Conservation (phyloP, 2,888 invertebrate species). For the Vesta saturnalis region DNA sequence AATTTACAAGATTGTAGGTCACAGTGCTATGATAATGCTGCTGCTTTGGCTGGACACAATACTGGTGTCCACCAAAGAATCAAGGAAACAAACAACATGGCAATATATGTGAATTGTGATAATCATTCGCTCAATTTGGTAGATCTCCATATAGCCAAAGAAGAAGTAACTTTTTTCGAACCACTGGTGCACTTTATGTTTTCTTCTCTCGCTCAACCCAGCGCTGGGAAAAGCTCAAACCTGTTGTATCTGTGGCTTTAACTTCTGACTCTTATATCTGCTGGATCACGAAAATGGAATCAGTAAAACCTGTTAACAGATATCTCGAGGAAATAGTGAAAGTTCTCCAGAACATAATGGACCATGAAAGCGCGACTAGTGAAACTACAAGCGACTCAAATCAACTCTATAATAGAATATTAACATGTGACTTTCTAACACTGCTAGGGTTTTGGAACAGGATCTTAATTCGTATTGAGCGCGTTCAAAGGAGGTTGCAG, state of each 20-base stretch:
- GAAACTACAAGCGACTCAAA: background rate
- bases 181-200: background rate
- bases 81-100: conserved; percentile 28
- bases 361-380: background rate
- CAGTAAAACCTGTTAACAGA: background rate
- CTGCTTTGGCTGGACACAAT: conserved; percentile 37
- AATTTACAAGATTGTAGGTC: conserved; percentile 27
- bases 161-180: background rate
- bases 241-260: background rate
- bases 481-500: too few species aligned
- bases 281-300: too few species aligned
- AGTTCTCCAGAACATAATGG: background rate
- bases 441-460: background rate
- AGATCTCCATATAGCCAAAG: background rate
- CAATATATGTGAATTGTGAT: conserved; percentile 36
- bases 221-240: background rate
- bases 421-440: background rate
- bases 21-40: conserved; percentile 43
- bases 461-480: background rate
- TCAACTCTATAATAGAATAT: too few species aligned
- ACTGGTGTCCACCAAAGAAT: conserved; percentile 41
- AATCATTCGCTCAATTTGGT: conserved; percentile 36
- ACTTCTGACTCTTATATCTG: background rate
- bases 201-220: background rate
- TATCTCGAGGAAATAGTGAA: background rate